phyloP scores from a whole-genome alignment of 1,140 invertebrate species.

The Drosophila oshimai region DNA sequence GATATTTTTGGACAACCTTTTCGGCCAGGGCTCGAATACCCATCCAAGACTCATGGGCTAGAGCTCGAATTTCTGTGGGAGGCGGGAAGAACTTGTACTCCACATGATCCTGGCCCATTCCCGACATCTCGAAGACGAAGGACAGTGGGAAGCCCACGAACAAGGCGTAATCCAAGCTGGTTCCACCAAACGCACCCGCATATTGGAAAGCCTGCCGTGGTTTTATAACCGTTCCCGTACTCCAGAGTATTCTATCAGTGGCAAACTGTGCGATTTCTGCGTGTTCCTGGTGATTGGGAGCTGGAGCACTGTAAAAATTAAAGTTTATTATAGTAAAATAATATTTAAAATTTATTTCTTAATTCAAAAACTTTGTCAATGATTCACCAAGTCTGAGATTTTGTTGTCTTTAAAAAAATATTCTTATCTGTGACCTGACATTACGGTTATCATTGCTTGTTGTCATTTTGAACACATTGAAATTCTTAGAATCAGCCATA shows the following conservation, averaged over 20 bases:
- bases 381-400: too few species aligned
- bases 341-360: too few species aligned
- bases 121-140: conserved; percentile 41
- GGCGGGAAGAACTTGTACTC: conserved; percentile 40
- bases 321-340: too few species aligned
- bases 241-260: background rate
- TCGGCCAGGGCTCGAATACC: conserved; percentile 37
- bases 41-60: conserved; percentile 34
- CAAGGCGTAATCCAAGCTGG: conserved; percentile 49
- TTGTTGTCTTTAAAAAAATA: too few species aligned
- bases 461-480: too few species aligned
- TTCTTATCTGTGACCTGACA: background rate
- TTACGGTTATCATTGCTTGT: background rate
- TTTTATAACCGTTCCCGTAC: background rate
- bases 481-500: too few species aligned
- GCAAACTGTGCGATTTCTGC: conserved; percentile 26
- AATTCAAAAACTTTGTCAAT: too few species aligned
- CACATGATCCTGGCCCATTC: background rate
- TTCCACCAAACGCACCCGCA: conserved; percentile 34
- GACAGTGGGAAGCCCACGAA: conserved; percentile 31
- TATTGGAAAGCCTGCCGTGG: background rate
- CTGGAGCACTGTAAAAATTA: background rate
- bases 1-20: conserved; percentile 42
- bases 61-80: background rate
- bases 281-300: conserved; percentile 2